These are phyloP conservation scores for Eupelmus urozonus DNA, from an alignment of 2,888 invertebrate genomes.

Conservation along the genomic window DNA sequence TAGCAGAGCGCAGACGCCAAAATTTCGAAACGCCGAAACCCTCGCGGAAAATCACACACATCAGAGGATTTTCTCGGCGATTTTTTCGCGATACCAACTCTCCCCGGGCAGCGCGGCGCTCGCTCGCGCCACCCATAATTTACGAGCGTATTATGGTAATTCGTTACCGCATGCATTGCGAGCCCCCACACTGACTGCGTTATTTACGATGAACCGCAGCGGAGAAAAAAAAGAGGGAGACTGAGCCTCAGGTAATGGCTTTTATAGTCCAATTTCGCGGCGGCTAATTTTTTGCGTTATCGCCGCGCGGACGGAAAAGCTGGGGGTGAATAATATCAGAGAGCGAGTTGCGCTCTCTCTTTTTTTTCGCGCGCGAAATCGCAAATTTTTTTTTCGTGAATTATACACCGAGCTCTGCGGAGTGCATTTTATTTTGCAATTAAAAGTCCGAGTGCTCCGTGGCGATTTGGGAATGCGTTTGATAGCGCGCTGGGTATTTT, in stretches of 20 bases:
- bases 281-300: constrained; percentile 48
- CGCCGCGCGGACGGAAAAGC: constrained; percentile 8
- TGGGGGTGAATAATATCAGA: background rate
- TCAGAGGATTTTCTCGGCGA: constrained; percentile 56
- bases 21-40: background rate
- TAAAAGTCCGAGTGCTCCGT: constrained; percentile 5
- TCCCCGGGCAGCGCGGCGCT: background rate
- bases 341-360: background rate
- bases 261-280: constrained; percentile 41
- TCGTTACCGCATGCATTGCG: constrained; percentile 58
- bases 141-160: constrained; percentile 68
- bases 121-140: constrained; percentile 58
- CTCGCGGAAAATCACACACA: constrained; percentile 52
- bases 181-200: constrained; percentile 60
- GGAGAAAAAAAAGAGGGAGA: constrained; percentile 33
- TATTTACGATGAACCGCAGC: constrained; percentile 63
- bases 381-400: background rate
- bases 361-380: background rate
- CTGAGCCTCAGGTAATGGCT: constrained; percentile 39
- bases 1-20: background rate
- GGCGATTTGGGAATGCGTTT: too few relatives aligned
- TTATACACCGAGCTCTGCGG: background rate
- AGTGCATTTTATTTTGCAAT: constrained; percentile 28
- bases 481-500: too few relatives aligned
- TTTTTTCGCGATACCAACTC: constrained; percentile 49